Conservation (phyloP, 1,140 invertebrate genomes). For the Heliconius congener region DNA sequence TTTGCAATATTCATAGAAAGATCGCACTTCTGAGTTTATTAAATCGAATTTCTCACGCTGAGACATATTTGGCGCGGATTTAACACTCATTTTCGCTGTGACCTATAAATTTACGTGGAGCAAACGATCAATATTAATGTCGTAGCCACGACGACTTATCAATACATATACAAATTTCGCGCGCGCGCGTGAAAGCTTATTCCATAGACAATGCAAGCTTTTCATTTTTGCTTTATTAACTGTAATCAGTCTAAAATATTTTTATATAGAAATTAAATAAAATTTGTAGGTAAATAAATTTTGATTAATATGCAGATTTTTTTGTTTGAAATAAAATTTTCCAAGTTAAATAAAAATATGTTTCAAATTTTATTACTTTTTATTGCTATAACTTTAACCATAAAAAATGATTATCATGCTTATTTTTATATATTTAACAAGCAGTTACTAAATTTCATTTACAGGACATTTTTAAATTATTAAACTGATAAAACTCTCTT, state of each 20-base stretch:
- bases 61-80: slow-evolving; percentile 70
- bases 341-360: too few relatives aligned
- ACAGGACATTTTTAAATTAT: too few relatives aligned
- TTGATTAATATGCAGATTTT: too few relatives aligned
- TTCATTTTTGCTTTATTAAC: not conserved
- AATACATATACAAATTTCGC: slow-evolving; percentile 65
- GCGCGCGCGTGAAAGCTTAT: slow-evolving; percentile 61
- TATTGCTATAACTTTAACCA: too few relatives aligned
- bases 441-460: too few relatives aligned
- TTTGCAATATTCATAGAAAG: slow-evolving; percentile 85
- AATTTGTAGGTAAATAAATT: not conserved
- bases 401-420: too few relatives aligned
- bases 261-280: not conserved
- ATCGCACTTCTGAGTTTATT: slow-evolving; percentile 82
- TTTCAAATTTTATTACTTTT: too few relatives aligned
- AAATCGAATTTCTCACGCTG: slow-evolving; percentile 78
- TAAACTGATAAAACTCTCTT: too few relatives aligned
- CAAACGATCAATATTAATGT: slow-evolving; percentile 71
- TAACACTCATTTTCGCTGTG: slow-evolving; percentile 65
- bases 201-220: not conserved
- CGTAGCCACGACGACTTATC: slow-evolving; percentile 49
- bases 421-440: too few relatives aligned
- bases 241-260: not conserved
- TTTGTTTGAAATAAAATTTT: too few relatives aligned
- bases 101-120: slow-evolving; percentile 49